Conservation (phyloP, 1,140 invertebrate genomes). For the Xylocopa sonorina region DNA sequence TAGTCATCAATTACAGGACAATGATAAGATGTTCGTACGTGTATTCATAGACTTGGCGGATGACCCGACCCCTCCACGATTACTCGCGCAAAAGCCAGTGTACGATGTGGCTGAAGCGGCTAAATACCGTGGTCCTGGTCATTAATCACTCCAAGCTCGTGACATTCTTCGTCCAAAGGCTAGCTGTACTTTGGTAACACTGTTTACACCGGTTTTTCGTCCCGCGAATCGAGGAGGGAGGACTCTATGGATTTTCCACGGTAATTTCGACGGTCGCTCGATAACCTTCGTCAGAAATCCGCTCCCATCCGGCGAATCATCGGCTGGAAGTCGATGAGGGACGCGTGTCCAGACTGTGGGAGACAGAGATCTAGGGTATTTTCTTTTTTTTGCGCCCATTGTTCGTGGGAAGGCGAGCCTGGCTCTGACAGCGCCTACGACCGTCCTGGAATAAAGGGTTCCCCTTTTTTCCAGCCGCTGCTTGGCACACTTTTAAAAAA, state of each 20-base stretch:
- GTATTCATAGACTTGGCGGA: neutral
- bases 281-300: no score
- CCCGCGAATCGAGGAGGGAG: neutral
- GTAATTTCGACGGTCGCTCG: neutral
- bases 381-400: constrained; percentile 10
- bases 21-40: neutral
- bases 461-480: neutral
- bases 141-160: constrained; percentile 21
- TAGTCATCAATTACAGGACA: constrained; percentile 3
- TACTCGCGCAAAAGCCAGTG: neutral
- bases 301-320: neutral
- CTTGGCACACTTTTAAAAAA: neutral
- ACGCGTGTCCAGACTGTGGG: neutral
- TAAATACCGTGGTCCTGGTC: neutral
- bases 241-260: neutral
- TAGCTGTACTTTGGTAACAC: neutral
- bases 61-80: neutral
- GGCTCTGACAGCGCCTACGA: neutral
- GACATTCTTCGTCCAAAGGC: neutral
- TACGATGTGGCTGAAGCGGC: neutral
- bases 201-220: constrained; percentile 22
- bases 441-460: neutral
- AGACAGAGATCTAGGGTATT: constrained; percentile 10
- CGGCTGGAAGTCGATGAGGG: neutral
- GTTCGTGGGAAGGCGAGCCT: neutral